phyloP scores from a whole-genome alignment of 2,797 vertebrate genomes.

The Astyanax mexicanus region DNA sequence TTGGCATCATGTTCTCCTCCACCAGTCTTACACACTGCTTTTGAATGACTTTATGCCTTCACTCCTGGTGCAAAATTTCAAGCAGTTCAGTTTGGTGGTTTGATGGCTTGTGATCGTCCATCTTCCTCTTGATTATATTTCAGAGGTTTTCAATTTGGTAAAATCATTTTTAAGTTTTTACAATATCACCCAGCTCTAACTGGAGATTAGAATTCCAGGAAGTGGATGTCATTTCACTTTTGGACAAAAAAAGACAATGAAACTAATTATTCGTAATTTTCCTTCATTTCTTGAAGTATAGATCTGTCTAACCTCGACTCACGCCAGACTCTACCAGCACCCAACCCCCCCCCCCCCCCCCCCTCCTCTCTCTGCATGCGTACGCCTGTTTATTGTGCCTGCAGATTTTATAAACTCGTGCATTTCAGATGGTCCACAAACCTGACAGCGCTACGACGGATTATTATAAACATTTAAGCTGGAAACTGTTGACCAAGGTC shows the following conservation, averaged over 20 bases:
- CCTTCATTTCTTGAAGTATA: conserved; percentile 4
- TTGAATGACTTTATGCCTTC: too few species aligned
- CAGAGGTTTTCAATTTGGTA: too few species aligned
- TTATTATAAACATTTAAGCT: conserved; percentile 37
- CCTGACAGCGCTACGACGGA: background rate
- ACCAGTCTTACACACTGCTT: too few species aligned
- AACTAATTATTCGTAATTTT: conserved; percentile 50
- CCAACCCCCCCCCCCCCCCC: conserved; percentile 28
- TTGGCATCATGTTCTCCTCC: too few species aligned
- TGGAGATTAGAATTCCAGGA: conserved; percentile 53
- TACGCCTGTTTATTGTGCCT: conserved; percentile 49
- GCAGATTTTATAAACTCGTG: conserved; percentile 23
- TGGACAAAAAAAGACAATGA: conserved; percentile 24
- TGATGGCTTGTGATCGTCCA: too few species aligned
- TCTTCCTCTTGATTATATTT: too few species aligned
- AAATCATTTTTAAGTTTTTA: too few species aligned
- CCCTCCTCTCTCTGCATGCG: conserved; percentile 16
- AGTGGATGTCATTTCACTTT: conserved; percentile 51
- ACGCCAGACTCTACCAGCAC: conserved; percentile 18
- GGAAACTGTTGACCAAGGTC: conserved; percentile 18
- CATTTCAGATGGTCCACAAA: background rate
- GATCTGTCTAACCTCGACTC: conserved; percentile 26
- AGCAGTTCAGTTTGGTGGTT: too few species aligned
- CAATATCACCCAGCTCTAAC: too few species aligned
- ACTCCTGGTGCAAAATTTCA: too few species aligned